A percentile compares a stretch with the other conserved stretches of the same genome.
Conservation (phyloP, 2,113 vertebrate genomes). For the Festucalex cinctus region DNA sequence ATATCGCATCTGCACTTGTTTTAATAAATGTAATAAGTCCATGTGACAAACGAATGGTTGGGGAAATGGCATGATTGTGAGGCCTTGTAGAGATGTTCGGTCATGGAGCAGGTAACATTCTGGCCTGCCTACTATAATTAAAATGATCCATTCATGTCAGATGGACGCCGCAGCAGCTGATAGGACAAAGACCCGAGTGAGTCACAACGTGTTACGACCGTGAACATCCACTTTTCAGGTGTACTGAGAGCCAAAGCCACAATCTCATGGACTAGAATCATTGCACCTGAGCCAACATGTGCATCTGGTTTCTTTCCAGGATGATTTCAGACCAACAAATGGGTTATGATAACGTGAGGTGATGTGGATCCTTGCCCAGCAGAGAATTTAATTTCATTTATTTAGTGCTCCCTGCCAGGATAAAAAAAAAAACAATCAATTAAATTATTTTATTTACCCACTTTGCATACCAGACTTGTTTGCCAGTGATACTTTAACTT, state of each 20-base stretch:
- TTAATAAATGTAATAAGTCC: conserved; percentile 26
- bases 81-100: conserved; percentile 24
- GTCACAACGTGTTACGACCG: conserved; percentile 50
- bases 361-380: not conserved
- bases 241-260: conserved; percentile 34
- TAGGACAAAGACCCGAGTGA: conserved; percentile 35
- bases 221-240: conserved; percentile 46
- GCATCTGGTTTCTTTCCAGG: conserved; percentile 52
- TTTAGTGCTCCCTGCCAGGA: not conserved
- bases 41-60: conserved; percentile 30
- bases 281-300: conserved; percentile 41
- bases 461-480: not conserved
- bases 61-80: conserved; percentile 23
- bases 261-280: conserved; percentile 31
- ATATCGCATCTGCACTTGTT: not conserved
- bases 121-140: conserved; percentile 40
- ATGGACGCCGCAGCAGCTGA: conserved; percentile 19
- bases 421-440: not conserved
- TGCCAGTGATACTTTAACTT: too few relatives aligned
- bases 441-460: not conserved
- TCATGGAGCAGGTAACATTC: conserved; percentile 26
- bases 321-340: conserved; percentile 17
- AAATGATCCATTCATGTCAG: conserved; percentile 25
- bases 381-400: conserved; percentile 3
- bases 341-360: not conserved